Conservation (phyloP, 2,888 invertebrate species). For the Protodeltote pygarga region DNA sequence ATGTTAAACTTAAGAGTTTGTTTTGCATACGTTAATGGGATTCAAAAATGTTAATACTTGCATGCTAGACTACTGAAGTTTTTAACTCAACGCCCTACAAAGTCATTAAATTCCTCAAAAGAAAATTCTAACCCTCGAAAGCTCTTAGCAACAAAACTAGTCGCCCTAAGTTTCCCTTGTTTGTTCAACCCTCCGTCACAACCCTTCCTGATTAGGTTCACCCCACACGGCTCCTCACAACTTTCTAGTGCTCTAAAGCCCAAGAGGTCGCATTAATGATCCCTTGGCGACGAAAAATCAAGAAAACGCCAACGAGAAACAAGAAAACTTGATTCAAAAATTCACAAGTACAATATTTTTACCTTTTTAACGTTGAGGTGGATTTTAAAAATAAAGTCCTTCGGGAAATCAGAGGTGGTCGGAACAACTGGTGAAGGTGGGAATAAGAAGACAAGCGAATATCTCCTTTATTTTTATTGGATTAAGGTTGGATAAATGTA, state of each 20-base stretch:
- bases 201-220: constrained; percentile 57
- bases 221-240: constrained; percentile 46
- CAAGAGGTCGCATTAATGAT: constrained; percentile 57
- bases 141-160: constrained; percentile 45
- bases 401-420: constrained; percentile 81
- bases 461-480: constrained; percentile 60
- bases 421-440: constrained; percentile 58
- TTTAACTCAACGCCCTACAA: constrained; percentile 5
- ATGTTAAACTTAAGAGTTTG: no score
- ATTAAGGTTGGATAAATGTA: constrained; percentile 35
- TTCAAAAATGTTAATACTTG: no score
- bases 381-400: constrained; percentile 80
- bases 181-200: constrained; percentile 51
- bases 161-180: constrained; percentile 45
- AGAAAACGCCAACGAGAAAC: constrained; percentile 45
- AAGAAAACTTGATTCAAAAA: constrained; percentile 63
- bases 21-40: no score
- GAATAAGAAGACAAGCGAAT: constrained; percentile 55
- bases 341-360: constrained; percentile 73
- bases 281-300: constrained; percentile 58
- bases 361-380: constrained; percentile 71
- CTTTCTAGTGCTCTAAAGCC: constrained; percentile 53
- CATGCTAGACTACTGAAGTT: background rate
- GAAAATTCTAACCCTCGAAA: constrained; percentile 30
- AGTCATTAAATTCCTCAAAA: constrained; percentile 36